A percentile compares a stretch with the other conserved stretches of the same genome.
These are phyloP conservation scores for Aphidius gifuensis DNA, from an alignment of 1,140 invertebrate genomes.

Conservation along the genomic window DNA sequence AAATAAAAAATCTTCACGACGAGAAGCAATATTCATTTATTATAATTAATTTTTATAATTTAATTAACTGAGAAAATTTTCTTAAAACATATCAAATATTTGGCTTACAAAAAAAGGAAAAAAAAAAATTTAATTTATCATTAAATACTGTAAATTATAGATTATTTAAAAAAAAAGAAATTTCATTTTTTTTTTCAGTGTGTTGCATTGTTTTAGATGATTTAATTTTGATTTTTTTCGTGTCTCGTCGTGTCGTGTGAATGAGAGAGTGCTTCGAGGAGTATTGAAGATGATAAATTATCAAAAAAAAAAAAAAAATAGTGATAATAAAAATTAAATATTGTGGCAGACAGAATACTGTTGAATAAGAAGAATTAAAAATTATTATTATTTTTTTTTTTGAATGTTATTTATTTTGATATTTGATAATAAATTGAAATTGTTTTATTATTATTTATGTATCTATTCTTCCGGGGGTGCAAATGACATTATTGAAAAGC, in stretches of 20 bases:
- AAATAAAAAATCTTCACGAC: too few relatives aligned
- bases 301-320: neutral
- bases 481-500: neutral
- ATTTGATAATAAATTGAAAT: neutral
- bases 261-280: neutral
- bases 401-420: conserved; percentile 1
- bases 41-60: too few relatives aligned
- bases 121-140: neutral
- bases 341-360: conserved; percentile 4
- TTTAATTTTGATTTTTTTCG: neutral
- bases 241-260: neutral
- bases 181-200: too few relatives aligned
- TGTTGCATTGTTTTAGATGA: too few relatives aligned
- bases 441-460: neutral
- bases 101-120: neutral
- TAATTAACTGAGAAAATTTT: too few relatives aligned
- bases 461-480: neutral
- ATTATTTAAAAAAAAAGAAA: too few relatives aligned
- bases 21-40: too few relatives aligned
- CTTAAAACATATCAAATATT: too few relatives aligned
- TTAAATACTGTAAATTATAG: neutral
- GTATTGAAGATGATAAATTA: neutral
- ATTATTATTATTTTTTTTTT: neutral
- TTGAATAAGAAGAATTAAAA: neutral
- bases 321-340: neutral